A percentile compares a stretch with the other conserved stretches of the same genome.
These are phyloP conservation scores for Orthosia incerta DNA, from an alignment of 2,888 invertebrate species.

Conservation along the genomic window DNA sequence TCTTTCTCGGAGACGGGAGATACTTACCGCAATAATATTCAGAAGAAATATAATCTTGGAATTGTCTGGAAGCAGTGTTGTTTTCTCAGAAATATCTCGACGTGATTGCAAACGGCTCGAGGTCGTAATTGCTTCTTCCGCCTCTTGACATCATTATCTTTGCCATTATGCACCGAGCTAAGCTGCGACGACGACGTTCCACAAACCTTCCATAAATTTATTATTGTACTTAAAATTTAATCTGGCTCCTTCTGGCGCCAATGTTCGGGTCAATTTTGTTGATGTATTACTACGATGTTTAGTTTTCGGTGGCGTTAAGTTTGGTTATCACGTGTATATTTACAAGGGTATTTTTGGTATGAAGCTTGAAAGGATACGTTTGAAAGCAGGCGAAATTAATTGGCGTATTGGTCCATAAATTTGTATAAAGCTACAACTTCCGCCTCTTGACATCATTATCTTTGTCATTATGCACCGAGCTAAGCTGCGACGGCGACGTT, in stretches of 20 bases:
- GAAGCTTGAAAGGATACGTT: neutral
- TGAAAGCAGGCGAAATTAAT: no score
- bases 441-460: constrained; percentile 88
- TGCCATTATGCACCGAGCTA: constrained; percentile 85
- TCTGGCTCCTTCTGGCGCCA: constrained; percentile 44
- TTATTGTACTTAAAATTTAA: constrained; percentile 69
- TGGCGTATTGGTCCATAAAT: no score
- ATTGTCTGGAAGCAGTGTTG: constrained; percentile 74
- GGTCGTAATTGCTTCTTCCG: constrained; percentile 88
- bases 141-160: constrained; percentile 87
- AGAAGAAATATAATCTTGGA: constrained; percentile 77
- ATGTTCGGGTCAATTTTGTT: constrained; percentile 53
- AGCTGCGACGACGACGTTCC: constrained; percentile 73
- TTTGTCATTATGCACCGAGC: constrained; percentile 85
- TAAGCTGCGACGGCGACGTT: constrained; percentile 75
- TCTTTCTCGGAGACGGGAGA: constrained; percentile 65
- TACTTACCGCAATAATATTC: constrained; percentile 76
- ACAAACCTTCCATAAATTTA: constrained; percentile 74
- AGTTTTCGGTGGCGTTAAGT: constrained; percentile 18
- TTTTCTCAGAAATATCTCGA: constrained; percentile 78
- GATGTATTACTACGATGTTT: constrained; percentile 40
- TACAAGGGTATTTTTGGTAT: neutral
- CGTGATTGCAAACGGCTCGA: constrained; percentile 81
- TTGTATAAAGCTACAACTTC: constrained; percentile 69
- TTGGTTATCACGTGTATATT: neutral